Evolutionary conservation across 2,888 invertebrate species (phyloP).

Genomic region (Drosophila atroscutellata): DNA sequence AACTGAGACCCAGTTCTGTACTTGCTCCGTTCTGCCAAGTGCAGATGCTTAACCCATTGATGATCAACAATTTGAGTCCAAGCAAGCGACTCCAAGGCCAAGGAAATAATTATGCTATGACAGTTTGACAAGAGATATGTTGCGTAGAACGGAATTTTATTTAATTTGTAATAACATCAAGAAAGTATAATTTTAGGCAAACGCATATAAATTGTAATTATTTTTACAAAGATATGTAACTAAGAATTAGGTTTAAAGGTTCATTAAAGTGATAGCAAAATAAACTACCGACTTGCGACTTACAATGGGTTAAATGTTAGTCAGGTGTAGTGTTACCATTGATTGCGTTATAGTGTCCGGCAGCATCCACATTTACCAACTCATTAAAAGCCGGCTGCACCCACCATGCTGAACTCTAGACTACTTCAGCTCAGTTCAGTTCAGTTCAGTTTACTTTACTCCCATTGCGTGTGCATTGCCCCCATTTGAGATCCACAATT

Average conservation of each 20-base stretch:
- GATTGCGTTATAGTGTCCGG: conserved; percentile 39
- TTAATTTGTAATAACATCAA: background rate
- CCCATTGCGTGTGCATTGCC: conserved; percentile 64
- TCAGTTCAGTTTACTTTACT: background rate
- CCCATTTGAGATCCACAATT: conserved; percentile 42
- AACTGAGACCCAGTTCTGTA: conserved; percentile 62
- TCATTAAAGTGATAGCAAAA: background rate
- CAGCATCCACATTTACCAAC: conserved; percentile 67
- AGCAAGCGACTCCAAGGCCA: background rate
- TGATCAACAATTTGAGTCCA: conserved; percentile 5
- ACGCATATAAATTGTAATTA: background rate
- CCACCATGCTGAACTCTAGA: conserved; percentile 48
- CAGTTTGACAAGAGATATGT: background rate
- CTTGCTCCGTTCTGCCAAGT: conserved; percentile 63
- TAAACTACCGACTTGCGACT: background rate
- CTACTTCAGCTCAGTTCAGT: background rate
- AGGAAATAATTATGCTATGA: background rate
- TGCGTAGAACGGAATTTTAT: background rate
- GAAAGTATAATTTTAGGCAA: background rate
- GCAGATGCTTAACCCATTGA: conserved; percentile 63
- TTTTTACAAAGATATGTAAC: background rate
- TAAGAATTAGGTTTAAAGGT: background rate
- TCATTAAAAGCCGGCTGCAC: conserved; percentile 75
- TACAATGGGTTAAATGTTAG: conserved; percentile 53
- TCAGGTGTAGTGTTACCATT: conserved; percentile 80